A percentile compares a stretch with the other conserved stretches of the same genome.
phyloP scores from a whole-genome alignment of 2,888 invertebrate species.

The Coleophora flavipennella region DNA sequence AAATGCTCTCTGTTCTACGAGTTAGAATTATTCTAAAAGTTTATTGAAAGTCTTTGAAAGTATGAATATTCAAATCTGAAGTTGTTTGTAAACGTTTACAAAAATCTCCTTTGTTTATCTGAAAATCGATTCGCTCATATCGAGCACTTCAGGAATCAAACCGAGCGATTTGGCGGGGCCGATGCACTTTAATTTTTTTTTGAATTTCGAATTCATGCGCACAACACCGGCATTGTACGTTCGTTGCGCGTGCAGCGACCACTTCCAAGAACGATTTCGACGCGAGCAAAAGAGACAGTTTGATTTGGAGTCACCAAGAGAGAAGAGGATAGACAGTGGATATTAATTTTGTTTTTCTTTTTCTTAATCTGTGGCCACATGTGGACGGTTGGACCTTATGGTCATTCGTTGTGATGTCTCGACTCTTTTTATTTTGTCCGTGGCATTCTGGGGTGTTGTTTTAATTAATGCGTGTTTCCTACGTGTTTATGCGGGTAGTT shows the following conservation, averaged over 20 bases:
- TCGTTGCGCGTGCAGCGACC: slow-evolving; percentile 43
- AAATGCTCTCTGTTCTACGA: no score
- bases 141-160: slow-evolving; percentile 29
- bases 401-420: slow-evolving; percentile 49
- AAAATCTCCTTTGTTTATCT: no score
- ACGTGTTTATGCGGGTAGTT: slow-evolving; percentile 23
- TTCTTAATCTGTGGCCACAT: slow-evolving; percentile 68
- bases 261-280: slow-evolving; percentile 70
- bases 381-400: slow-evolving; percentile 70
- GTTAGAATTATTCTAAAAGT: no score
- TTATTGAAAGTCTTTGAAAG: no score
- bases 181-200: slow-evolving; percentile 44
- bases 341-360: slow-evolving; percentile 66
- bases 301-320: slow-evolving; percentile 11
- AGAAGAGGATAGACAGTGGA: slow-evolving; percentile 29
- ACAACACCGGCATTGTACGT: slow-evolving; percentile 66
- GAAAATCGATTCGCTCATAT: neutral
- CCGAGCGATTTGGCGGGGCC: slow-evolving; percentile 47
- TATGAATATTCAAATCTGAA: no score
- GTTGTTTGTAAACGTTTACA: no score
- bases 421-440: slow-evolving; percentile 27
- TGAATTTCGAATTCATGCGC: slow-evolving; percentile 53
- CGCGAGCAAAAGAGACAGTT: slow-evolving; percentile 19
- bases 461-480: slow-evolving; percentile 56
- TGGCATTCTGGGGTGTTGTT: slow-evolving; percentile 54